Evolutionary conservation across 2,113 vertebrate species (phyloP).

Genomic region (Callocephalon fimbriatum): DNA sequence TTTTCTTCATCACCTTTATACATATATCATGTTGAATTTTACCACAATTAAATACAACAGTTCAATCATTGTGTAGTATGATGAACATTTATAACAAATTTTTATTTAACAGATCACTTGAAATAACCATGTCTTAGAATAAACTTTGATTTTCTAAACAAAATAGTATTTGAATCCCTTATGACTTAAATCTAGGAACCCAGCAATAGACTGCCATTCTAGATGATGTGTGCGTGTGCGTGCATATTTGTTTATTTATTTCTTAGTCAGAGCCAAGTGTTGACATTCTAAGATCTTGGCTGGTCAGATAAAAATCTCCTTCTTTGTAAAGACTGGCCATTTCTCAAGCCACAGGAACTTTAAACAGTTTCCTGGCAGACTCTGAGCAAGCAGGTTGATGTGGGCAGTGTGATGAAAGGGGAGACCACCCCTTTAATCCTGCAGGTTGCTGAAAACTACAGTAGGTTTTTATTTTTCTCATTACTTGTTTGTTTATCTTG

Average conservation of each 20-base stretch:
- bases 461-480: neutral
- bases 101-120: neutral
- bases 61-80: neutral
- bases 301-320: slow-evolving; percentile 41
- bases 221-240: accelerated
- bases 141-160: neutral
- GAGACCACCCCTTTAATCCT: slow-evolving; percentile 56
- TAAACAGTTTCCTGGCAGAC: slow-evolving; percentile 68
- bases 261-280: slow-evolving; percentile 25
- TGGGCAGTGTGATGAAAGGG: slow-evolving; percentile 50
- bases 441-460: slow-evolving; percentile 34
- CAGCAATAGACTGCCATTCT: neutral
- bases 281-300: slow-evolving; percentile 67
- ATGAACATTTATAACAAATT: neutral
- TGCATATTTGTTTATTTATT: slow-evolving; percentile 32
- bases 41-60: neutral
- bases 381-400: slow-evolving; percentile 70
- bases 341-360: slow-evolving; percentile 77
- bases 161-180: neutral
- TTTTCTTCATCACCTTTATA: neutral
- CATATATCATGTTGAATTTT: neutral
- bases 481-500: neutral
- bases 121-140: neutral
- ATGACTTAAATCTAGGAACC: neutral
- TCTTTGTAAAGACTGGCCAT: slow-evolving; percentile 65